Evolutionary conservation across 2,888 invertebrate genomes (phyloP).

Genomic region (Gymnoscelis rufifasciata): DNA sequence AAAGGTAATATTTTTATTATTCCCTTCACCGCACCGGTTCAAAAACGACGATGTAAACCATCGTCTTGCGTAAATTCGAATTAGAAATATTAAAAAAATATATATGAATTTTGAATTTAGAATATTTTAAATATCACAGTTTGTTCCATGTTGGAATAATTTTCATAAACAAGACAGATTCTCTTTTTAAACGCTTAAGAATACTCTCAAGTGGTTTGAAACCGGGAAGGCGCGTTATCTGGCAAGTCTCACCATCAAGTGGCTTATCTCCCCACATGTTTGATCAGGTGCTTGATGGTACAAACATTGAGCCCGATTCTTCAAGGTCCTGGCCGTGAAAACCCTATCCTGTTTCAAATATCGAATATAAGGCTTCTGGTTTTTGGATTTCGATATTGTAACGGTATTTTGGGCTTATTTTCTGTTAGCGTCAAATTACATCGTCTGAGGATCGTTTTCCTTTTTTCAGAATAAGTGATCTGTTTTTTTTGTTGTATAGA

Average conservation of each 20-base stretch:
- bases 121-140: neutral
- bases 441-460: neutral
- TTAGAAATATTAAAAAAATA: too few species aligned
- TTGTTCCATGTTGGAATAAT: neutral
- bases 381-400: conserved; percentile 13
- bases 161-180: neutral
- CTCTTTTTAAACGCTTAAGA: conserved; percentile 6
- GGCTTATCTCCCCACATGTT: conserved; percentile 73
- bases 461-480: neutral
- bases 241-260: conserved; percentile 68
- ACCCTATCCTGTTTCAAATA: conserved; percentile 45
- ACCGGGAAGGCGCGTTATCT: conserved; percentile 64
- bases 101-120: neutral
- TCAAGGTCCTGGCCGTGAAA: conserved; percentile 67
- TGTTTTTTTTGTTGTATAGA: too few species aligned
- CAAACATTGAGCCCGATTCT: conserved; percentile 20
- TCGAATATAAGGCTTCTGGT: conserved; percentile 47
- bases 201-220: conserved; percentile 46
- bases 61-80: too few species aligned
- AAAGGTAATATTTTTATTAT: neutral
- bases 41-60: too few species aligned
- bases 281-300: conserved; percentile 71
- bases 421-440: neutral
- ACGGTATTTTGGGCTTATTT: neutral
- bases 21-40: too few species aligned